Percentiles rank a stretch among this genome's conserved stretches.
These are phyloP conservation scores for Petrocephalus microphthalmus DNA, from an alignment of 2,113 vertebrate species.

Conservation along the genomic window DNA sequence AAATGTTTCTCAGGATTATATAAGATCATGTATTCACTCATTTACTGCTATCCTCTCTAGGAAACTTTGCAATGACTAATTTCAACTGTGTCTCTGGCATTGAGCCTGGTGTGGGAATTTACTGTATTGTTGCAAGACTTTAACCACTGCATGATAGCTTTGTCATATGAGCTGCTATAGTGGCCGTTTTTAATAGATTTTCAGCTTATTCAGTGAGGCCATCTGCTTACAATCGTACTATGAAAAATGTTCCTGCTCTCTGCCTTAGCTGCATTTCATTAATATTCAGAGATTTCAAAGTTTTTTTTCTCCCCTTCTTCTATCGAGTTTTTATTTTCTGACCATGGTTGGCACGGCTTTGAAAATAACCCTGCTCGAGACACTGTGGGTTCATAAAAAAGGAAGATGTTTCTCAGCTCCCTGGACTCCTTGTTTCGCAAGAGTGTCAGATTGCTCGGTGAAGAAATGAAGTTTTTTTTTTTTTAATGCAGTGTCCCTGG, in stretches of 20 bases:
- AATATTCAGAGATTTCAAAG: neutral
- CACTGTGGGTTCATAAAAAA: neutral
- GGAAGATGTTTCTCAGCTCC: neutral
- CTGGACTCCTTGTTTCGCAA: neutral
- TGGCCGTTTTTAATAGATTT: constrained; percentile 4
- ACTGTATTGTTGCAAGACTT: neutral
- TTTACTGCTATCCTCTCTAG: neutral
- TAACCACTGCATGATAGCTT: neutral
- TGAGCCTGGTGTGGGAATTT: neutral
- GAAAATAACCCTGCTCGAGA: neutral
- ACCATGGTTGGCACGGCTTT: neutral
- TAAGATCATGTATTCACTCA: neutral
- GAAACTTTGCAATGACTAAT: neutral
- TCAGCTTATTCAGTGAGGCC: neutral
- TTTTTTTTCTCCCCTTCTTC: neutral
- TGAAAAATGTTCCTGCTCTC: neutral
- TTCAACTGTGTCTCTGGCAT: neutral
- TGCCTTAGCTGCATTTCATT: neutral
- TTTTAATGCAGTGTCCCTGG: neutral
- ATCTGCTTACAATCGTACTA: neutral
- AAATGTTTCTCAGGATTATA: neutral
- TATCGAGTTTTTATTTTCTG: neutral
- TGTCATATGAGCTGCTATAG: neutral
- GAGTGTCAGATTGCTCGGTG: neutral
- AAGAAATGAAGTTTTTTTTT: neutral